Conservation (phyloP, 1,140 invertebrate species). For the Zophobas morio region DNA sequence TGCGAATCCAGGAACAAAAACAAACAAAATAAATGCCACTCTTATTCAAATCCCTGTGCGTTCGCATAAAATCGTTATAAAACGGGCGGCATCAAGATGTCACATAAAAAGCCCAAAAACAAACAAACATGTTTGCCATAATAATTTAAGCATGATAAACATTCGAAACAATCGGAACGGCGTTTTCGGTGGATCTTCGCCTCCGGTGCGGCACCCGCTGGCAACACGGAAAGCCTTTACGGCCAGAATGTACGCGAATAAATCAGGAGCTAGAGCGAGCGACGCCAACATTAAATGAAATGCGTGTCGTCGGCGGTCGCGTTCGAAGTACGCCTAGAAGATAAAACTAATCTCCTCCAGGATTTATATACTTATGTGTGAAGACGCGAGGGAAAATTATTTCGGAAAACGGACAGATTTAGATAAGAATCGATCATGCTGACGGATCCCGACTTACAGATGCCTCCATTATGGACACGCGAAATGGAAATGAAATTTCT, state of each 20-base stretch:
- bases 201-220: constrained; percentile 8
- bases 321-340: constrained; percentile 38
- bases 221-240: constrained; percentile 27
- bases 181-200: constrained; percentile 14
- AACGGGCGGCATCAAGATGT: constrained; percentile 32
- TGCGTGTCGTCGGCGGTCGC: constrained; percentile 37
- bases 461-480: constrained; percentile 14
- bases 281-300: constrained; percentile 40
- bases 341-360: constrained; percentile 40
- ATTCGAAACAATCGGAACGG: constrained; percentile 36
- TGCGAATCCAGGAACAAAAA: neutral
- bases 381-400: constrained; percentile 32
- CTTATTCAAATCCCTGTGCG: constrained; percentile 17
- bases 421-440: constrained; percentile 15
- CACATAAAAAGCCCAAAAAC: constrained; percentile 27
- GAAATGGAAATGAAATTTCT: constrained; percentile 18
- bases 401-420: constrained; percentile 26
- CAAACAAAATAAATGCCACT: constrained; percentile 3
- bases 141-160: constrained; percentile 42
- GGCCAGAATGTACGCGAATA: constrained; percentile 28
- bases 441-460: constrained; percentile 2
- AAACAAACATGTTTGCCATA: constrained; percentile 43
- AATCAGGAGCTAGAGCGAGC: constrained; percentile 26
- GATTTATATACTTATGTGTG: constrained; percentile 42
- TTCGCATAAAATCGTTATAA: constrained; percentile 38